phyloP scores from a whole-genome alignment of 2,113 vertebrate genomes.

The Aptenodytes patagonicus region DNA sequence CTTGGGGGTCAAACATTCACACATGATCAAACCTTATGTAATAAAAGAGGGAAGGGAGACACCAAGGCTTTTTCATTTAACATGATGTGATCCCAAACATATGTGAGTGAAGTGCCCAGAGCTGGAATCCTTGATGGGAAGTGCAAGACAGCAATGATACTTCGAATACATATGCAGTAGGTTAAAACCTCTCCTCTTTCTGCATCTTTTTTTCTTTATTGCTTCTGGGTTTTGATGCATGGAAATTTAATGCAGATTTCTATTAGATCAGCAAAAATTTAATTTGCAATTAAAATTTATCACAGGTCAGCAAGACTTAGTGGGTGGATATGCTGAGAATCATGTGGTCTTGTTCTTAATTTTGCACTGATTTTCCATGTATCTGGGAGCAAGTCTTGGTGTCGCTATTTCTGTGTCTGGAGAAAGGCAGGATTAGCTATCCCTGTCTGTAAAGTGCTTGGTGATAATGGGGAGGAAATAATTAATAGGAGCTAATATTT shows the following conservation, averaged over 20 bases:
- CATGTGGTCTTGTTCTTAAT: neutral
- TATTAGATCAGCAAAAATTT: neutral
- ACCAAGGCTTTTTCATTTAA: neutral
- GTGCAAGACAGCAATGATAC: rapidly evolving
- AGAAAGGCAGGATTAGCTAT: neutral
- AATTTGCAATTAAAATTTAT: neutral
- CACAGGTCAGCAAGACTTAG: neutral
- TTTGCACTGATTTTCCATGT: neutral
- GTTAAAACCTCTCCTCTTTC: neutral
- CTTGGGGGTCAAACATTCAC: neutral
- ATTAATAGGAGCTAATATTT: neutral
- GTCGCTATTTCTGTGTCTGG: neutral
- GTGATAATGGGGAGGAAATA: neutral
- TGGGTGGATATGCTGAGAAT: neutral
- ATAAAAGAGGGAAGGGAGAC: neutral
- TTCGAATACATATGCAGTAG: neutral
- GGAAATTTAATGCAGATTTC: neutral
- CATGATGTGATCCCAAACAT: neutral
- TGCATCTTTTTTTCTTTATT: neutral
- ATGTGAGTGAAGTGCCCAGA: neutral
- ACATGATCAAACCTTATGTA: neutral
- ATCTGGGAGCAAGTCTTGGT: neutral
- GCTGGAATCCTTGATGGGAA: neutral
- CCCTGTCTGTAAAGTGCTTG: neutral
- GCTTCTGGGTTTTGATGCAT: neutral